These are phyloP conservation scores for Cetonia aurata DNA, from an alignment of 2,888 invertebrate species.

Conservation along the genomic window DNA sequence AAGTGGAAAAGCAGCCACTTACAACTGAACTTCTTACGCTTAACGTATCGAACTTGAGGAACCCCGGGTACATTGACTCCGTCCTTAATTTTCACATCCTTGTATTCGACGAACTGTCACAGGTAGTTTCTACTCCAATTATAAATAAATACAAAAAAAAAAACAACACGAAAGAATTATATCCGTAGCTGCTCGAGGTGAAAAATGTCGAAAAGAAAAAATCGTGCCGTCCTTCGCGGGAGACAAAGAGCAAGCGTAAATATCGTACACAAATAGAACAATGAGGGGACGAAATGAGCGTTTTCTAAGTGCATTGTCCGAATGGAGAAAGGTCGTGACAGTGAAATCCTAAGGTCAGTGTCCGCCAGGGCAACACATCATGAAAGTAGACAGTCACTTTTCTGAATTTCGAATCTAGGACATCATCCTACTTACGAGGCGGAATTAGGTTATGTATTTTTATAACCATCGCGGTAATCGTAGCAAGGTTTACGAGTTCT, in stretches of 20 bases:
- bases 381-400: conserved; percentile 59
- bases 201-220: conserved; percentile 28
- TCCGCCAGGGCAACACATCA: conserved; percentile 51
- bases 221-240: conserved; percentile 15
- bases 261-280: conserved; percentile 26
- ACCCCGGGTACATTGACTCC: conserved; percentile 31
- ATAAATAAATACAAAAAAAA: conserved; percentile 8
- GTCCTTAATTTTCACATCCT: conserved; percentile 41
- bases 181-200: conserved; percentile 2
- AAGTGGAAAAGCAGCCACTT: no score
- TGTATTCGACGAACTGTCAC: conserved; percentile 30
- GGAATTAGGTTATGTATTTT: conserved; percentile 61
- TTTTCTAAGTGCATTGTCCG: conserved; percentile 51
- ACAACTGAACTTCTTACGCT: no score
- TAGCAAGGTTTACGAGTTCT: conserved; percentile 52
- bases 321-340: conserved; percentile 55
- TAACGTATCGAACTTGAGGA: conserved; percentile 8
- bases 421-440: conserved; percentile 53
- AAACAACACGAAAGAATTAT: background rate
- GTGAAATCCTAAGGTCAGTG: conserved; percentile 54
- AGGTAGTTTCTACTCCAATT: conserved; percentile 40
- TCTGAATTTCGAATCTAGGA: conserved; percentile 58
- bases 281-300: conserved; percentile 40
- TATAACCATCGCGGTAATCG: conserved; percentile 50
- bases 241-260: conserved; percentile 28